phyloP scores from a whole-genome alignment of 2,797 vertebrate genomes.

The Melanotaenia boesemani region DNA sequence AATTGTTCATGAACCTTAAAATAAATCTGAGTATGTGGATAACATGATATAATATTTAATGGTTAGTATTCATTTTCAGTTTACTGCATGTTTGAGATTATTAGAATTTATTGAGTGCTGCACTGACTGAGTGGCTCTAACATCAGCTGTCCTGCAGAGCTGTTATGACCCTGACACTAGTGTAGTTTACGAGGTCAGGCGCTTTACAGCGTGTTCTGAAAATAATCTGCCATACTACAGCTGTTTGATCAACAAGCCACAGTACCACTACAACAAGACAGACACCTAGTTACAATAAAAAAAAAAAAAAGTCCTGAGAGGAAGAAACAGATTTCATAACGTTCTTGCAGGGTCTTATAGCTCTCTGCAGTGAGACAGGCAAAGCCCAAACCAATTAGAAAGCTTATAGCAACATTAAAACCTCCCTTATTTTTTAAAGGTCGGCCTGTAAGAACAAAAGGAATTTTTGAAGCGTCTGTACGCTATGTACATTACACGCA shows the following conservation, averaged over 20 bases:
- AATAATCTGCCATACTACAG: conserved; percentile 71
- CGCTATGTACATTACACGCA: conserved; percentile 54
- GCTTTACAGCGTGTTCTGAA: conserved; percentile 75
- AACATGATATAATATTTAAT: conserved; percentile 1
- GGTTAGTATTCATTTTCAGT: conserved; percentile 19
- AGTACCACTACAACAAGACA: conserved; percentile 16
- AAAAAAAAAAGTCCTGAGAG: conserved; percentile 28
- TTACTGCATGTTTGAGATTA: conserved; percentile 27
- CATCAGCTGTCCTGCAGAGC: conserved; percentile 60
- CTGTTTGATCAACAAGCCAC: conserved; percentile 71
- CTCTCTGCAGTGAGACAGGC: conserved; percentile 52
- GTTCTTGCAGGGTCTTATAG: conserved; percentile 53
- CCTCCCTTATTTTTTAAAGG: conserved; percentile 71
- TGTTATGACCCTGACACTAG: conserved; percentile 69
- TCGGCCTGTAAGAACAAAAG: conserved; percentile 61
- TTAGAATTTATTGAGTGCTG: conserved; percentile 50
- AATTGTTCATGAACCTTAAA: conserved; percentile 16
- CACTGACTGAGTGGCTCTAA: conserved; percentile 51
- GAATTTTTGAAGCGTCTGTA: conserved; percentile 56
- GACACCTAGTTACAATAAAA: conserved; percentile 39
- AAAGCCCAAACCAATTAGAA: conserved; percentile 72
- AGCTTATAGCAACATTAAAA: conserved; percentile 64
- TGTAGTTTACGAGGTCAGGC: conserved; percentile 78
- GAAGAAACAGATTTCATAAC: conserved; percentile 63
- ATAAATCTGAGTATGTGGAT: background rate